Percentiles rank a stretch among this genome's conserved stretches.
These are phyloP conservation scores for Athrips mouffetella DNA, from an alignment of 2,888 invertebrate genomes.

Conservation along the genomic window DNA sequence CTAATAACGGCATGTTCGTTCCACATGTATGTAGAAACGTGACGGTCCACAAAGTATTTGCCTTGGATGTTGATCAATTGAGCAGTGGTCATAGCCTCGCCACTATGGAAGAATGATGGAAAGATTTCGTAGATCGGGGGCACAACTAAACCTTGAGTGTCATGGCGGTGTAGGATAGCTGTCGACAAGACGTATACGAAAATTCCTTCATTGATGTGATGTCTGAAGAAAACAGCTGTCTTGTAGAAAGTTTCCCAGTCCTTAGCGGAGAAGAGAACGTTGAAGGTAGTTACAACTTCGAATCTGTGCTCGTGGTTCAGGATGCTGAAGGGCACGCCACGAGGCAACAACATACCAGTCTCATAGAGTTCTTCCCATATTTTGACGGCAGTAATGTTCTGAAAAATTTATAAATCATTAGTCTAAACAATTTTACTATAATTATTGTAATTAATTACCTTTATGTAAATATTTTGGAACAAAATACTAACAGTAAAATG, in stretches of 20 bases:
- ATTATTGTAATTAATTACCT: background rate
- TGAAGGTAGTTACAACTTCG: constrained; percentile 81
- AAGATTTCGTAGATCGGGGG: constrained; percentile 86
- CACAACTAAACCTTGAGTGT: constrained; percentile 80
- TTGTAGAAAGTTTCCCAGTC: constrained; percentile 84
- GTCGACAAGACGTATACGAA: constrained; percentile 81
- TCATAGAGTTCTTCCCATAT: constrained; percentile 76
- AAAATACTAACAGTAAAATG: constrained; percentile 60
- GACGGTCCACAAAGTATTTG: constrained; percentile 43
- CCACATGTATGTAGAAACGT: constrained; percentile 52
- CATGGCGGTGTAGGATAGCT: constrained; percentile 80
- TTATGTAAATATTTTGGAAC: background rate
- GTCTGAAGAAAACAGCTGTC: constrained; percentile 83
- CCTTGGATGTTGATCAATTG: constrained; percentile 76
- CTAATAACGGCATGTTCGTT: constrained; percentile 76
- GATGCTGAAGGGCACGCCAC: constrained; percentile 78
- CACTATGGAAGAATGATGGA: constrained; percentile 84
- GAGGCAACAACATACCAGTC: constrained; percentile 70
- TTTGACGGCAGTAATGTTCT: constrained; percentile 76
- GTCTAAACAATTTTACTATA: background rate
- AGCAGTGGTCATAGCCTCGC: constrained; percentile 82
- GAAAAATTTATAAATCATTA: constrained; percentile 28
- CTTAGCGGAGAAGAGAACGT: constrained; percentile 83
- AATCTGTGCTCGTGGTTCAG: constrained; percentile 76
- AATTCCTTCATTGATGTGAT: constrained; percentile 83